A percentile compares a stretch with the other conserved stretches of the same genome.
Evolutionary conservation across 1,140 invertebrate species (phyloP).

Genomic region (Nebria ingens): DNA sequence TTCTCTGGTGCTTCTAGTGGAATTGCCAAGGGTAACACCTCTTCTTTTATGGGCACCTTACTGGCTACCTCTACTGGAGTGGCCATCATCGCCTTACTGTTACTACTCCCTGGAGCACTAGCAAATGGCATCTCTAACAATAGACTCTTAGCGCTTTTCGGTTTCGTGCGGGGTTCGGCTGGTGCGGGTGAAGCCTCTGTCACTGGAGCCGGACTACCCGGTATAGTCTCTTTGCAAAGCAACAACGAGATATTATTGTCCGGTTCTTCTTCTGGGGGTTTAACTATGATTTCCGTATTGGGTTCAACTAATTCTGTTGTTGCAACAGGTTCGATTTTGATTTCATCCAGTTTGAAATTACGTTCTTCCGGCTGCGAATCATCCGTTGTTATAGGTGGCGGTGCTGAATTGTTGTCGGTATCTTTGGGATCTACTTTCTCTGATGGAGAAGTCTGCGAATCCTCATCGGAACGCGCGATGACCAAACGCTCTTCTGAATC

Average conservation of each 20-base stretch:
- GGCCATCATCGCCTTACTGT: conserved; percentile 22
- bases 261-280: conserved; percentile 25
- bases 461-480: conserved; percentile 34
- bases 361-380: conserved; percentile 23
- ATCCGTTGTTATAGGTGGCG: conserved; percentile 18
- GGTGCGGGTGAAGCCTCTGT: conserved; percentile 20
- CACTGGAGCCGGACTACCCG: conserved; percentile 67
- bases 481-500: conserved; percentile 58
- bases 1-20: conserved; percentile 22
- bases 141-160: conserved; percentile 31
- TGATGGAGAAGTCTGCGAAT: conserved; percentile 27
- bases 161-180: conserved; percentile 25
- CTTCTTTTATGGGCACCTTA: conserved; percentile 14
- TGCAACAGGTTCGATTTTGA: conserved; percentile 31
- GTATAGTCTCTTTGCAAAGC: conserved; percentile 81
- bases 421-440: conserved; percentile 21
- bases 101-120: conserved; percentile 45
- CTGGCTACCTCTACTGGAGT: conserved; percentile 16
- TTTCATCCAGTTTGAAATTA: conserved; percentile 29
- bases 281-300: background rate
- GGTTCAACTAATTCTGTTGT: conserved; percentile 20
- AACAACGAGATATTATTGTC: conserved; percentile 43
- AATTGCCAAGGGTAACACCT: conserved; percentile 17
- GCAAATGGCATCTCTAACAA: conserved; percentile 51
- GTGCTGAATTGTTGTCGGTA: conserved; percentile 22